Evolutionary conservation across 2,113 vertebrate species (phyloP).

Genomic region (Alexandromys fortis): DNA sequence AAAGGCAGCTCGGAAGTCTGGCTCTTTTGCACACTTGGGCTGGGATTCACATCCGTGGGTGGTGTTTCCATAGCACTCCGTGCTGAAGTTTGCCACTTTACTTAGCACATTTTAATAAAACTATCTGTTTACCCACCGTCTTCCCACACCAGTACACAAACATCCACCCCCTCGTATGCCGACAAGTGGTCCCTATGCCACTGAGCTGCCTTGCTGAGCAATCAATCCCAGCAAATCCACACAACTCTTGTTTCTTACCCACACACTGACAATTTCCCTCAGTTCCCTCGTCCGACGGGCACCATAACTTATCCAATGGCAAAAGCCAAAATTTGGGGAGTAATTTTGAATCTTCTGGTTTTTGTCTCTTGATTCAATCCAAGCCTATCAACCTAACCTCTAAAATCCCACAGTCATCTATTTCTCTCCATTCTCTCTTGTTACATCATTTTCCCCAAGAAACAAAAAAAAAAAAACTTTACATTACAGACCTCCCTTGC

Average conservation of each 20-base stretch:
- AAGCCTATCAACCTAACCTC: neutral
- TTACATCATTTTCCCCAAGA: neutral
- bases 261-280: neutral
- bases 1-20: neutral
- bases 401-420: neutral
- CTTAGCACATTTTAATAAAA: slow-evolving; percentile 59
- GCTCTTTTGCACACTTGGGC: neutral
- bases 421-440: neutral
- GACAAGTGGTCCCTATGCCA: neutral
- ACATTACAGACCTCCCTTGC: neutral
- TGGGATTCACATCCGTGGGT: neutral
- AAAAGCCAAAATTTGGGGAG: neutral
- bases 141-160: slow-evolving; percentile 27
- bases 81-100: slow-evolving; percentile 31
- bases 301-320: neutral
- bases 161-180: neutral
- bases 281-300: neutral
- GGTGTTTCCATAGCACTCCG: slow-evolving; percentile 46
- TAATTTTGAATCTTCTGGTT: neutral
- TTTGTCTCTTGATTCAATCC: neutral
- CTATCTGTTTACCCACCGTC: slow-evolving; percentile 46
- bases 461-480: neutral
- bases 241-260: neutral
- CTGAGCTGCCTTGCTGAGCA: neutral
- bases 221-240: neutral